These are phyloP conservation scores for Dreissena polymorpha DNA, from an alignment of 1,140 invertebrate genomes.

Conservation along the genomic window DNA sequence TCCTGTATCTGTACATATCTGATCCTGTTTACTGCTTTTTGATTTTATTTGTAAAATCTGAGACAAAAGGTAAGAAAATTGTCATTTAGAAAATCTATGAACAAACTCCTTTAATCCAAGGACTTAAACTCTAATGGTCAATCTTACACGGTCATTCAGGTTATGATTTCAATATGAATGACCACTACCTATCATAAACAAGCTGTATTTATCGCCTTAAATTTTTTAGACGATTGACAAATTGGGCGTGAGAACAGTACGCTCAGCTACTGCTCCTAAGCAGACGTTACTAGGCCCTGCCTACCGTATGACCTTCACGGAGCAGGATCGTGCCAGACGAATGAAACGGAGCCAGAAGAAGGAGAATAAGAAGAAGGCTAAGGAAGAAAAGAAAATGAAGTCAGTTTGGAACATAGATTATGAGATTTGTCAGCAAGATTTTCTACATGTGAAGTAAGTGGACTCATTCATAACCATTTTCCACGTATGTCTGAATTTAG, in stretches of 20 bases:
- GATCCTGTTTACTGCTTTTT: too few species aligned
- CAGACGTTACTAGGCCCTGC: constrained; percentile 64
- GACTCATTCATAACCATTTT: background rate
- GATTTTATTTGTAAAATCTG: too few species aligned
- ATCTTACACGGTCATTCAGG: too few species aligned
- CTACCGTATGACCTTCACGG: constrained; percentile 71
- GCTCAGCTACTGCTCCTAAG: constrained; percentile 47
- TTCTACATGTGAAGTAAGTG: constrained; percentile 70
- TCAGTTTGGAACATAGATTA: constrained; percentile 76
- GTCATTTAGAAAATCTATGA: too few species aligned
- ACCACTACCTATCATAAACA: too few species aligned
- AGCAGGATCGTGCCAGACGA: constrained; percentile 65
- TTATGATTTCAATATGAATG: too few species aligned
- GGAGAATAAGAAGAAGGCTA: constrained; percentile 71
- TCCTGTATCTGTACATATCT: too few species aligned
- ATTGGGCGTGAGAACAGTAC: constrained; percentile 43
- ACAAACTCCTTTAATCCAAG: too few species aligned
- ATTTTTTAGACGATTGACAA: constrained; percentile 31
- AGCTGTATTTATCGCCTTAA: too few species aligned
- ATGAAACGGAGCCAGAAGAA: constrained; percentile 67
- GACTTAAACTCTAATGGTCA: too few species aligned
- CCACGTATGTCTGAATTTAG: background rate
- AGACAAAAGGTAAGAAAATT: too few species aligned
- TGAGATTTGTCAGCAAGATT: constrained; percentile 62
- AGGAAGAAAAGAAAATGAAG: constrained; percentile 66